Conservation (phyloP, 2,797 vertebrate genomes). For the Lepidocolaptes lacrymiger region DNA sequence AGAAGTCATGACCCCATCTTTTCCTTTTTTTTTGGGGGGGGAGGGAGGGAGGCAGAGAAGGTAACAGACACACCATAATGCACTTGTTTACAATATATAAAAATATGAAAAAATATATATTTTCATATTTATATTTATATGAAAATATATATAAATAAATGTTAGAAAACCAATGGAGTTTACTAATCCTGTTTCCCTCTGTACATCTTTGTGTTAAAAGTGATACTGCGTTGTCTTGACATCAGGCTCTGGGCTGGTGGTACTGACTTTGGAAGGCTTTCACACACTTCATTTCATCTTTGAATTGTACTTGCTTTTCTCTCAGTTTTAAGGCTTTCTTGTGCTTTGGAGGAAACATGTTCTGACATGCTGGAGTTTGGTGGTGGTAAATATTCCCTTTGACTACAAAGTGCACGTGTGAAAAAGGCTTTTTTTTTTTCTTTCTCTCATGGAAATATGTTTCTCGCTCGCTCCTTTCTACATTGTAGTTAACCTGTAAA, state of each 20-base stretch:
- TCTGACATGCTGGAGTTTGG: background rate
- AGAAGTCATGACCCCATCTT: background rate
- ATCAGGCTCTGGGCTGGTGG: background rate
- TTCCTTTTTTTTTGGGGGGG: rapidly evolving
- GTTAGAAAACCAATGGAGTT: background rate
- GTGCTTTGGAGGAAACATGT: background rate
- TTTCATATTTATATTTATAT: too few relatives aligned
- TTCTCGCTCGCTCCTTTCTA: background rate
- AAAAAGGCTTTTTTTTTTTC: background rate
- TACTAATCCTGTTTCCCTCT: background rate
- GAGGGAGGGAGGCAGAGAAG: rapidly evolving
- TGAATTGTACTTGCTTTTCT: background rate
- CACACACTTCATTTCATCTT: background rate
- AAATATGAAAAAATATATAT: too few relatives aligned
- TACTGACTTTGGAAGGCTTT: background rate
- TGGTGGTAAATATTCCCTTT: slow-evolving; percentile 29
- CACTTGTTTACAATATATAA: too few relatives aligned
- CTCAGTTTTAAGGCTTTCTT: background rate
- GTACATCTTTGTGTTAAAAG: background rate
- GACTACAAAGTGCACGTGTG: background rate
- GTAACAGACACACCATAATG: background rate
- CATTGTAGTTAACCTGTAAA: background rate
- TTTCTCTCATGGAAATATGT: background rate
- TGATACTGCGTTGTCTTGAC: background rate
- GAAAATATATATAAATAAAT: background rate